These are phyloP conservation scores for Bovichtus diacanthus DNA, from an alignment of 2,797 vertebrate species.

Conservation along the genomic window DNA sequence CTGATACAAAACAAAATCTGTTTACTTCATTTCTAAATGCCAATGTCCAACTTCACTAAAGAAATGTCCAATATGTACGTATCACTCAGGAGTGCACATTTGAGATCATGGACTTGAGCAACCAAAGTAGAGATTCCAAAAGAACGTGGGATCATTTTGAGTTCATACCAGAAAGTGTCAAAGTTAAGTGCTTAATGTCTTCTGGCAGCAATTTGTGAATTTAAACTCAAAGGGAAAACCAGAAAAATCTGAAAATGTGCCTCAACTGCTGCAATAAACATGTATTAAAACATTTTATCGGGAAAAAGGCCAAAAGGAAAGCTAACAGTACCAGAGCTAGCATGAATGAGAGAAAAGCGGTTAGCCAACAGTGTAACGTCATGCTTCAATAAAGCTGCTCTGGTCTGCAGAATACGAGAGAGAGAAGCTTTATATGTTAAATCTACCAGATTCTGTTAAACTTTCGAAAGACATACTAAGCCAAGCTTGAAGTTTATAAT, in stretches of 20 bases:
- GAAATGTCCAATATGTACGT: neutral
- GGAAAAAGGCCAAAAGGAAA: neutral
- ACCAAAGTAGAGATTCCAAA: constrained; percentile 34
- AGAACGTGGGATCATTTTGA: constrained; percentile 43
- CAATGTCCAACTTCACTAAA: neutral
- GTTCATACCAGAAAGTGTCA: constrained; percentile 34
- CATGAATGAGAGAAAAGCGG: neutral
- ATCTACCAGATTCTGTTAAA: constrained; percentile 17
- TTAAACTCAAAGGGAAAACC: neutral
- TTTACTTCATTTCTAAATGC: neutral
- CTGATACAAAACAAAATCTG: neutral
- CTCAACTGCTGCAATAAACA: neutral
- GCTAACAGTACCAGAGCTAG: neutral
- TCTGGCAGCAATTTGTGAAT: constrained; percentile 28
- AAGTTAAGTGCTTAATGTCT: constrained; percentile 26
- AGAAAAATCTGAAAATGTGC: neutral
- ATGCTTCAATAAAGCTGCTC: constrained; percentile 7
- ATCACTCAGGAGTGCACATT: constrained; percentile 12
- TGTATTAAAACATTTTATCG: neutral
- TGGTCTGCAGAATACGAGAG: constrained; percentile 2
- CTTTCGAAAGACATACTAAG: constrained; percentile 9
- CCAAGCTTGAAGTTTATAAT: neutral
- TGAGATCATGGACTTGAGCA: constrained; percentile 26
- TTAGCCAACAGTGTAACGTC: neutral
- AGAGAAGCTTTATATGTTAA: constrained; percentile 3